Evolutionary conservation across 2,113 vertebrate genomes (phyloP), one percentile per base, ranked within the genome.

Genomic region (Mesocricetus auratus): DNA sequence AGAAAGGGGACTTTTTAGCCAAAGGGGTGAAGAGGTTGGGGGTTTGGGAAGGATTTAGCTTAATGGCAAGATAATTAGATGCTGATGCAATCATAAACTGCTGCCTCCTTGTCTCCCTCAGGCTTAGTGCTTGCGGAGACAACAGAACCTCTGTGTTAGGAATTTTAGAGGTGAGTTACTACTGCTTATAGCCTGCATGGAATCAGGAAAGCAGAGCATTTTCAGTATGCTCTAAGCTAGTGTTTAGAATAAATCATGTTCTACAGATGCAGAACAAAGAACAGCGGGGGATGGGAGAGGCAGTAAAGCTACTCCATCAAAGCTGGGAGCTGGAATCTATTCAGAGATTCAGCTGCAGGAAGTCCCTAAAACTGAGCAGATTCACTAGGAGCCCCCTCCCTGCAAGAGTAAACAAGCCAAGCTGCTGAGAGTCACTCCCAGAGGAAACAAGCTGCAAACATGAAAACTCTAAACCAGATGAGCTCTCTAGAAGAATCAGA

Each of bases 161-260:
- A 47, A 60, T 86, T 96, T 88, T 89, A 16, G 42, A 94, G 19
- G 69, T n/a, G 31, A 93, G 86, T 29, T 26, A 42, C 50, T 24
- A 42, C 58, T 24, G 62, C n/a, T 69, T 56, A 69, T 17, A 45
- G 33, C 16, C 33, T 81, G 21, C 3, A 26, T 92, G 45, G 50
- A 81, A 60, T 19, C 15, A 33, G 5, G 19, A 29, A 81, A 39
- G 64, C 56, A 81, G 22, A 39, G 12, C 36, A 33, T 24, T 86
- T 69, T 39, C 42, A 29, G 17, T 73, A 8, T 15, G 21, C 71
- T 36, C 53, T n/a, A 50, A 31, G n/a, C 58, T 64, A 68, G 17
- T 19, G 33, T 47, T 89, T 50, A 12, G 26, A 58, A 39, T 11
- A 42, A 95, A 81, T 90, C 66, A 60, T 26, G 3, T 94, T 13